Evolutionary conservation across 2,888 invertebrate species (phyloP), one percentile per base, ranked within the genome.

Genomic region (Drosophila anomelani): DNA sequence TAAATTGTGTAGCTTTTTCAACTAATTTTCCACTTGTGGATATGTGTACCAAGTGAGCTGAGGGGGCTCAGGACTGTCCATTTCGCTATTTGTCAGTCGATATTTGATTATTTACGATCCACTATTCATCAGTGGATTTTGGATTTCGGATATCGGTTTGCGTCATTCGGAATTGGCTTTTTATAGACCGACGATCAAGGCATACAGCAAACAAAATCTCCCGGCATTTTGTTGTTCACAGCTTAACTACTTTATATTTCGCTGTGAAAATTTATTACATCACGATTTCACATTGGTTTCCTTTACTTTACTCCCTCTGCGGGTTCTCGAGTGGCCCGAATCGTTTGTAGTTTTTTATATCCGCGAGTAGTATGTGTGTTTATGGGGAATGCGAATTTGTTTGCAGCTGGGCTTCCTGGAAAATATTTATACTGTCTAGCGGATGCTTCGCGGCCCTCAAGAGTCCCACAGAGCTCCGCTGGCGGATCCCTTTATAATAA

Each of bases 21-120:
- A 80, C 84, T 86, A 84, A 88, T 84, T 84, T 84, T 84, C 84
- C 89, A 88, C 87, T 86, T 88, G 81, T 88, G 72, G 32, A 69
- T 58, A 44, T 36, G 51, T 53, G 34, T 23, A 58, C 26, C 59
- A 44, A 51, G 51, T 53, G 62, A 58, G 29, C 15, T 29, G 49
- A 47, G 38, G 12, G 26, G 46, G 39, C 43, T 44, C 15, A 13
- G 51, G 66, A 53, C 54, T 59, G 54, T 53, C 39, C 67, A 57
- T 62, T 75, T 78, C 55, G 67, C 75, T 81, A 77, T 78, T 88
- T 86, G 78, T 80, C 81, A 74, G 89, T 71, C 71, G 78, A 79
- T 79, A 54, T 82, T 77, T 73, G 79, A 76, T 78, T 84, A 86
- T 86, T 83, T 78, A 88, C 78, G 84, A 88, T 83, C 75, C 38